A percentile compares a stretch with the other conserved stretches of the same genome.
Evolutionary conservation across 2,797 vertebrate genomes (phyloP).

Genomic region (Lithobates pipiens): DNA sequence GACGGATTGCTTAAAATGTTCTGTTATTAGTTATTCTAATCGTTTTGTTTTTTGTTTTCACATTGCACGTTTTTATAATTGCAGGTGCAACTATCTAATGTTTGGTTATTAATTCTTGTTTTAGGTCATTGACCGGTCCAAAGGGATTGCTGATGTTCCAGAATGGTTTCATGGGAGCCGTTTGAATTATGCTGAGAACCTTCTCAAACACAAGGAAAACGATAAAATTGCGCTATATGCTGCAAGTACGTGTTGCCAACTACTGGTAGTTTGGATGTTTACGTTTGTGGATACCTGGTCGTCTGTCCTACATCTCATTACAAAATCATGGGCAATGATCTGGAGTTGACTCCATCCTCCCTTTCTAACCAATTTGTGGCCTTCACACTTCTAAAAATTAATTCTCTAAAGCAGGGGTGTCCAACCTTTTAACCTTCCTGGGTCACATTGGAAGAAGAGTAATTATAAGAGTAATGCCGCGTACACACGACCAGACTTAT

Average conservation of each 20-base stretch:
- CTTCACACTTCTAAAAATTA: no score
- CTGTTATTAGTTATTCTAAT: background rate
- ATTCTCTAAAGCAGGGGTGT: no score
- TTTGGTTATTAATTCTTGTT: accelerated
- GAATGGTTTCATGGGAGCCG: constrained; percentile 94
- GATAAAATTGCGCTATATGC: constrained; percentile 93
- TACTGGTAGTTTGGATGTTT: background rate
- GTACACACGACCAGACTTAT: no score
- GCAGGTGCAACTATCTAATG: background rate
- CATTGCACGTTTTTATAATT: background rate
- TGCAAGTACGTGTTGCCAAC: constrained; percentile 80
- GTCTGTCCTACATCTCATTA: no score
- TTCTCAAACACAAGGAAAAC: constrained; percentile 87
- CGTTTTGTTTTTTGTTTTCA: background rate
- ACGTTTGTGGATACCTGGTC: no score
- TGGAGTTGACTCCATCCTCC: no score
- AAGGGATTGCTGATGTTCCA: constrained; percentile 86
- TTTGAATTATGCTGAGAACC: constrained; percentile 94
- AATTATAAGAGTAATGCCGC: no score
- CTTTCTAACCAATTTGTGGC: no score
- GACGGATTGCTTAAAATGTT: background rate
- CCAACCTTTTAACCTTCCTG: no score
- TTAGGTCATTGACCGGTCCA: constrained; percentile 89
- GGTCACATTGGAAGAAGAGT: no score
- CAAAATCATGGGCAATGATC: no score